Evolutionary conservation across 2,888 invertebrate genomes (phyloP).

Genomic region (Machimus rusticus): DNA sequence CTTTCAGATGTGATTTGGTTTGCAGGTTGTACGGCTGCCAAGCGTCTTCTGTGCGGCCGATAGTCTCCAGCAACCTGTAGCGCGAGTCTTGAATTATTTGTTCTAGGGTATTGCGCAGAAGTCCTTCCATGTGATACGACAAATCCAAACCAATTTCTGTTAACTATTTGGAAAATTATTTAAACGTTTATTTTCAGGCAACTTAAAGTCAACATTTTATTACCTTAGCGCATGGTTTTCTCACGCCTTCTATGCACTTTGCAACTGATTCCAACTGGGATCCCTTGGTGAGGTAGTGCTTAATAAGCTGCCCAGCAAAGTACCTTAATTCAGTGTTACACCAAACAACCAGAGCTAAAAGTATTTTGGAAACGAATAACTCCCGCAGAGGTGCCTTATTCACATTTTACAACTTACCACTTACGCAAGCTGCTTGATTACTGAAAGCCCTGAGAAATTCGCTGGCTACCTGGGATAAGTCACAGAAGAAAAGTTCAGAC

Average conservation of each 20-base stretch:
- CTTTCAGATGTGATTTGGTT: constrained; percentile 60
- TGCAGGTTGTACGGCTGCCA: constrained; percentile 63
- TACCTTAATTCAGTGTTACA: constrained; percentile 82
- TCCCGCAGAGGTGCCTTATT: not conserved
- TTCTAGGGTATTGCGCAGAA: constrained; percentile 73
- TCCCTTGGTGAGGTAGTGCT: constrained; percentile 90
- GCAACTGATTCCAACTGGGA: constrained; percentile 83
- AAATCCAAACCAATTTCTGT: constrained; percentile 85
- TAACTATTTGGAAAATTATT: constrained; percentile 52
- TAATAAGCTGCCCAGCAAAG: constrained; percentile 81
- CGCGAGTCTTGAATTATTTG: constrained; percentile 61
- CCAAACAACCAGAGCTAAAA: constrained; percentile 86
- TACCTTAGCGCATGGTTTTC: constrained; percentile 64
- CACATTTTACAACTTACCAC: constrained; percentile 68
- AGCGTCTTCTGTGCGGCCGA: constrained; percentile 61
- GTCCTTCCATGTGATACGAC: constrained; percentile 88
- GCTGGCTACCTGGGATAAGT: constrained; percentile 72
- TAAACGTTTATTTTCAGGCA: too few relatives aligned
- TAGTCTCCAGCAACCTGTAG: constrained; percentile 58
- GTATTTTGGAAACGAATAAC: not conserved
- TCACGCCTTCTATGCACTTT: constrained; percentile 83
- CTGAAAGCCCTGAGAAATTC: constrained; percentile 86
- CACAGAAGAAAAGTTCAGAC: constrained; percentile 74
- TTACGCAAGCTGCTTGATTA: constrained; percentile 75
- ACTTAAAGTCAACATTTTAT: not conserved